These are phyloP conservation scores for Xestia rhomboidea DNA, from an alignment of 2,888 invertebrate species.

Conservation along the genomic window DNA sequence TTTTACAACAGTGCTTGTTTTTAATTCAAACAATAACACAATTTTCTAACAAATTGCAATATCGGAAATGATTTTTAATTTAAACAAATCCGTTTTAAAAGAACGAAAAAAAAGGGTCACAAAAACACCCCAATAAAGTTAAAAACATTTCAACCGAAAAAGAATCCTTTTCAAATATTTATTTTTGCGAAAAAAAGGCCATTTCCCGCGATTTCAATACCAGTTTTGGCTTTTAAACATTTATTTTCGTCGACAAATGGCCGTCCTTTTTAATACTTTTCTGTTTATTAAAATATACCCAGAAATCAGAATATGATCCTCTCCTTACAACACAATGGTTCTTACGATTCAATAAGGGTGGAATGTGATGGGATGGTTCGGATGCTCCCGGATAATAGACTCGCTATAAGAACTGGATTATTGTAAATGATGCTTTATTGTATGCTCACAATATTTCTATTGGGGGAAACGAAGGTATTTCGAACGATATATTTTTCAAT, in stretches of 20 bases:
- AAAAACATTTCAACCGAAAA: constrained; percentile 18
- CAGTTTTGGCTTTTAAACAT: constrained; percentile 59
- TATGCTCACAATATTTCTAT: constrained; percentile 57
- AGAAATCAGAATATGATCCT: constrained; percentile 64
- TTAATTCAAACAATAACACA: background rate
- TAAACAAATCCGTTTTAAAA: background rate
- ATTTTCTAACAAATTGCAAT: background rate
- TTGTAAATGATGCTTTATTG: constrained; percentile 61
- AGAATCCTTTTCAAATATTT: constrained; percentile 37
- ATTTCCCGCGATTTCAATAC: constrained; percentile 50
- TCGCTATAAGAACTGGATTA: constrained; percentile 52
- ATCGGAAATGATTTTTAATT: background rate
- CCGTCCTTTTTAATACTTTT: constrained; percentile 49
- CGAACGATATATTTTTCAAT: constrained; percentile 36
- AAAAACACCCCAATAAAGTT: constrained; percentile 9
- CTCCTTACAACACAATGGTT: constrained; percentile 62
- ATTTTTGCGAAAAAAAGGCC: constrained; percentile 33
- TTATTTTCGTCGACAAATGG: constrained; percentile 54
- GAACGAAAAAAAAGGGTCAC: background rate
- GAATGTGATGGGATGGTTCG: constrained; percentile 57
- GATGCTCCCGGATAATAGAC: constrained; percentile 58
- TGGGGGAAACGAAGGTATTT: constrained; percentile 17
- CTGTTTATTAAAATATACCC: constrained; percentile 65
- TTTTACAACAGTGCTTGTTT: background rate
- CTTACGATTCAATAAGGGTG: constrained; percentile 64